Evolutionary conservation across 2,797 vertebrate species (phyloP).

Genomic region (Choloepus didactylus): DNA sequence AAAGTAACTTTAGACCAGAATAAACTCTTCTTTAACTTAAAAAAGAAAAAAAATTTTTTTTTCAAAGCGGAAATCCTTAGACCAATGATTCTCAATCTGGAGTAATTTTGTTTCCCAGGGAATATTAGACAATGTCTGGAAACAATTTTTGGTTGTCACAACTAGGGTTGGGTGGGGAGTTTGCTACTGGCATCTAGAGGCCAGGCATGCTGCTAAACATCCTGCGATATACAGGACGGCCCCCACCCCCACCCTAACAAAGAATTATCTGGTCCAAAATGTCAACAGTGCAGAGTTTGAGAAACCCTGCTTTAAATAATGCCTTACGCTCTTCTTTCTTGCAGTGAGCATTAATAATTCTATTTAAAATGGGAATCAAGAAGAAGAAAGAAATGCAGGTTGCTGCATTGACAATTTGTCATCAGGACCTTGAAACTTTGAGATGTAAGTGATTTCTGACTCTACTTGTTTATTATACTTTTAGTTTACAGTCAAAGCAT

Average conservation of each 20-base stretch:
- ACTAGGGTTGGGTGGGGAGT: neutral
- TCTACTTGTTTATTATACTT: conserved; percentile 10
- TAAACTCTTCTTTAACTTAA: conserved; percentile 41
- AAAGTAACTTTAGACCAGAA: conserved; percentile 46
- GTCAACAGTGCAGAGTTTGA: neutral
- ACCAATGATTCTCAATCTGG: neutral
- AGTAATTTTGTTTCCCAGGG: neutral
- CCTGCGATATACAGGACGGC: neutral
- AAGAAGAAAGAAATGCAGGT: conserved; percentile 93
- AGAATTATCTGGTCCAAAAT: neutral
- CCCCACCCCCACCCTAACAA: neutral
- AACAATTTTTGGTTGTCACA: neutral
- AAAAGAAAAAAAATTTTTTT: neutral
- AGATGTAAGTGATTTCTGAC: conserved; percentile 88
- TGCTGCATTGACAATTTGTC: conserved; percentile 90
- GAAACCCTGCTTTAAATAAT: neutral
- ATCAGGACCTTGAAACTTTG: conserved; percentile 90
- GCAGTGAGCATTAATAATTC: conserved; percentile 55
- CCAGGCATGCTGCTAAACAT: neutral
- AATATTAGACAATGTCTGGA: neutral
- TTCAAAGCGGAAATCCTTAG: conserved; percentile 11
- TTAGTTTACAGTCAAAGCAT: neutral
- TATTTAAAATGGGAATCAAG: conserved; percentile 93
- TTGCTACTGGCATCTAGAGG: neutral
- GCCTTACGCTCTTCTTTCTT: conserved; percentile 58